A percentile compares a stretch with the other conserved stretches of the same genome.
These are phyloP conservation scores for Hiodon alosoides DNA, from an alignment of 2,113 vertebrate species.

Conservation along the genomic window DNA sequence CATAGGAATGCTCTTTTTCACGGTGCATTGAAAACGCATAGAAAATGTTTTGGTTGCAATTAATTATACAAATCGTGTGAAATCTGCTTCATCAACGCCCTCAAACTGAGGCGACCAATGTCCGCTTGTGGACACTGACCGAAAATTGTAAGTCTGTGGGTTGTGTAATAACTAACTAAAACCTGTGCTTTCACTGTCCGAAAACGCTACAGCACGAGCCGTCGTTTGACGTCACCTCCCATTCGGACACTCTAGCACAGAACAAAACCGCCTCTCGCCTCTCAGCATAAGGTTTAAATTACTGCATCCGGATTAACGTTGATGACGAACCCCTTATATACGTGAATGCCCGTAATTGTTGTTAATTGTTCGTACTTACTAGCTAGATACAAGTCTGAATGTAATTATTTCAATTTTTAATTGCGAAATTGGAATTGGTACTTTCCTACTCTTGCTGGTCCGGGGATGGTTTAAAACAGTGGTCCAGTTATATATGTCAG, in stretches of 20 bases:
- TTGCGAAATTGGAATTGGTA: too few relatives aligned
- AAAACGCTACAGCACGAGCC: not conserved
- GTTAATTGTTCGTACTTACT: not conserved
- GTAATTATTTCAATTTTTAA: too few relatives aligned
- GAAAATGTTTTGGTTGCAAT: not conserved
- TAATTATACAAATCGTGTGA: not conserved
- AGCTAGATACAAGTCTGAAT: too few relatives aligned
- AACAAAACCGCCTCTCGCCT: not conserved
- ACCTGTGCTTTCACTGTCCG: not conserved
- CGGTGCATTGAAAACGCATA: not conserved
- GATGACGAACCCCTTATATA: not conserved
- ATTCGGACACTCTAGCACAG: too few relatives aligned
- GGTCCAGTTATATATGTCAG: too few relatives aligned
- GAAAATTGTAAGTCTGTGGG: constrained; percentile 19
- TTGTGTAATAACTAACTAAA: constrained; percentile 30
- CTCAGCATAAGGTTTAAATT: not conserved
- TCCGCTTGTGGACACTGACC: not conserved
- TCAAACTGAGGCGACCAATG: constrained; percentile 13
- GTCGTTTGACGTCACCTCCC: constrained; percentile 21
- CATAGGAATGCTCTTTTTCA: not conserved
- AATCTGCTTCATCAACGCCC: not conserved
- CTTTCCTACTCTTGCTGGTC: too few relatives aligned
- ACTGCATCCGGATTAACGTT: not conserved
- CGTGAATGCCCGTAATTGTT: not conserved
- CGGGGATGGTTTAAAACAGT: too few relatives aligned